phyloP scores from a whole-genome alignment of 2,113 vertebrate genomes.

The Arothron firmamentum region DNA sequence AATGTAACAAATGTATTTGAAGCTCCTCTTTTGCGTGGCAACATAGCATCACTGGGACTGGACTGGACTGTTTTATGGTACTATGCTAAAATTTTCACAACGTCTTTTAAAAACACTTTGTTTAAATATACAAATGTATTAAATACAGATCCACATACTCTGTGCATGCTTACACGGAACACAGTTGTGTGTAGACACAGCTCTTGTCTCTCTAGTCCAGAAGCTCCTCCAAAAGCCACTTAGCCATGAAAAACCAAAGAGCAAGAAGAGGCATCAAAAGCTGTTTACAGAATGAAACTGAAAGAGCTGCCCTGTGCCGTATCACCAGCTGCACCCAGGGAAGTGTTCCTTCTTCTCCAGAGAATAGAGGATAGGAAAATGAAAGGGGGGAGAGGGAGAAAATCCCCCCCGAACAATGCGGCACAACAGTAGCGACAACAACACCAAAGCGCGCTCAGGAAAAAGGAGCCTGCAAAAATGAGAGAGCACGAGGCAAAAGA shows the following conservation, averaged over 20 bases:
- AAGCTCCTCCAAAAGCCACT: conserved; percentile 70
- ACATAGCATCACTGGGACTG: too few relatives aligned
- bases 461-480: conserved; percentile 46
- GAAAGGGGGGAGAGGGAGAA: conserved; percentile 49
- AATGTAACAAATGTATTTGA: too few relatives aligned
- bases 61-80: too few relatives aligned
- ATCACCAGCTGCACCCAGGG: conserved; percentile 68
- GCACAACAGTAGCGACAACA: conserved; percentile 56
- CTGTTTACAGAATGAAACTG: conserved; percentile 73
- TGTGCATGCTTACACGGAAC: conserved; percentile 21
- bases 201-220: conserved; percentile 61
- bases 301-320: conserved; percentile 57
- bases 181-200: conserved; percentile 22
- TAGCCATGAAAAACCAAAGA: conserved; percentile 59
- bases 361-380: conserved; percentile 55
- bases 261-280: conserved; percentile 69
- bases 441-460: conserved; percentile 45
- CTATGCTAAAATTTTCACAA: too few relatives aligned
- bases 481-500: conserved; percentile 56
- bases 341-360: conserved; percentile 61
- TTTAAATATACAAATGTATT: conserved; percentile 10
- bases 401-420: conserved; percentile 69
- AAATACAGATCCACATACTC: conserved; percentile 18
- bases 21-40: too few relatives aligned
- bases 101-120: too few relatives aligned